Percentiles rank a stretch among this genome's conserved stretches.
phyloP scores from a whole-genome alignment of 53 echinoderm and acorn worm species.

The Stichopus horrens region DNA sequence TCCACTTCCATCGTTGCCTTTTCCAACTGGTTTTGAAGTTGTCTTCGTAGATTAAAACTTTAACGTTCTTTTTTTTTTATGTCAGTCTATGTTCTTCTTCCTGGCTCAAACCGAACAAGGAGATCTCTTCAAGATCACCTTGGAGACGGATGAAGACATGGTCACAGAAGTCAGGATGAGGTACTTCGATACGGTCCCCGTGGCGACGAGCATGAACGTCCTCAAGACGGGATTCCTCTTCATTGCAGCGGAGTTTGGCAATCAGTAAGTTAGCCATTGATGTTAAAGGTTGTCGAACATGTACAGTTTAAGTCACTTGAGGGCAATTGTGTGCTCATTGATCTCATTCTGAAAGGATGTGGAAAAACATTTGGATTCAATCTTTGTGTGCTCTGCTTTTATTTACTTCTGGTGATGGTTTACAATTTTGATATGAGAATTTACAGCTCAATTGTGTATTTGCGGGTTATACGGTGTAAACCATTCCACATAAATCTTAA shows the following conservation, averaged over 20 bases:
- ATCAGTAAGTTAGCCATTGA: constrained; percentile 77
- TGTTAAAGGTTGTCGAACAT: too few relatives aligned
- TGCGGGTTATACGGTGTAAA: too few relatives aligned
- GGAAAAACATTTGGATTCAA: background rate
- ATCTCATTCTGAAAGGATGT: background rate
- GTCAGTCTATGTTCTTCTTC: constrained; percentile 99
- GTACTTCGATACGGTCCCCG: constrained; percentile 96
- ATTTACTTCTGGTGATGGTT: too few relatives aligned
- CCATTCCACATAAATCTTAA: too few relatives aligned
- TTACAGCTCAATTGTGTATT: too few relatives aligned
- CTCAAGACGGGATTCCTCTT: constrained; percentile 97
- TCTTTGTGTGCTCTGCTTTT: background rate
- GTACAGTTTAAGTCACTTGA: background rate
- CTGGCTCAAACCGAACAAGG: constrained; percentile 97
- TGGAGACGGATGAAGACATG: constrained; percentile 99
- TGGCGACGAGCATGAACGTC: constrained; percentile 87
- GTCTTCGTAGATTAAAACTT: background rate
- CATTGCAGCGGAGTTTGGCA: constrained; percentile 92
- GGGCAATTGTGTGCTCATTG: background rate
- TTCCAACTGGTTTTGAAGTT: too few relatives aligned
- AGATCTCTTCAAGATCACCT: constrained; percentile 98
- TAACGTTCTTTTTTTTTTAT: background rate
- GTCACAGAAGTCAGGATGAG: constrained; percentile 97
- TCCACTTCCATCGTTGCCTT: too few relatives aligned
- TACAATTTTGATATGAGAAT: too few relatives aligned